Base-by-base conservation (phyloP, 2,888 invertebrate genomes). In the Ariolimax columbianus region DNA sequence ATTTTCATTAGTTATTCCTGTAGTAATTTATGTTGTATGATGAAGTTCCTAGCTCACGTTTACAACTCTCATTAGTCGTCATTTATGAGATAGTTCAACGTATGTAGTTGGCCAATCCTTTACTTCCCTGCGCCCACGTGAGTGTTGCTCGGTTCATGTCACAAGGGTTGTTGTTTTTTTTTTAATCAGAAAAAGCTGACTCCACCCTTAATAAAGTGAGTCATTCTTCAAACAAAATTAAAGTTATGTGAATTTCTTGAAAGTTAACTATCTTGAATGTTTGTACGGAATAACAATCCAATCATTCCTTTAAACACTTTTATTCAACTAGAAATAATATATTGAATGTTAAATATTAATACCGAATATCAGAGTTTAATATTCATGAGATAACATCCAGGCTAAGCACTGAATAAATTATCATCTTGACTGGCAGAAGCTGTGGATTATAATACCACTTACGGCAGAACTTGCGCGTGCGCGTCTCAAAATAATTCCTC, bases 401-500 rank as follows among this genome's bases (percentile, higher is more conserved):
- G 43, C 30, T 73, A 2, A 1, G n/a, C 26, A 73, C 47, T 40
- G 26, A 19, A 43, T 73, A 73, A 77, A 43, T 55, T 63, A 59
- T 4, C 17, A 40, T 59, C 59, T 40, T 63, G 73, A 73, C 40
- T 38, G 82, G 17, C 75, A 82, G 75, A 55, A 73, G 73, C 40
- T 23, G 38, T n/a, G 38, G 75, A 33, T 23, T 51, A 51, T 36
- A 38, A 30, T 14, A 17, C 72, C 26, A 11, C n/a, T 26, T 51
- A 36, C 26, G 26, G 40, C 23, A 47, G 38, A 72, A 59, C 14
- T 9, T 17, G 23, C 36, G 38, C 6, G 26, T 72, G 38, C 82
- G 82, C 73, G 43, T 26, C 30, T n/a, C 30, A 82, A 82, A 73
- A 47, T 82, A 82, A 63, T 75, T 23, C 51, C 51, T 0, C 11